Conservation (phyloP, 1,140 invertebrate species). For the Bombus haemorrhoidalis region DNA sequence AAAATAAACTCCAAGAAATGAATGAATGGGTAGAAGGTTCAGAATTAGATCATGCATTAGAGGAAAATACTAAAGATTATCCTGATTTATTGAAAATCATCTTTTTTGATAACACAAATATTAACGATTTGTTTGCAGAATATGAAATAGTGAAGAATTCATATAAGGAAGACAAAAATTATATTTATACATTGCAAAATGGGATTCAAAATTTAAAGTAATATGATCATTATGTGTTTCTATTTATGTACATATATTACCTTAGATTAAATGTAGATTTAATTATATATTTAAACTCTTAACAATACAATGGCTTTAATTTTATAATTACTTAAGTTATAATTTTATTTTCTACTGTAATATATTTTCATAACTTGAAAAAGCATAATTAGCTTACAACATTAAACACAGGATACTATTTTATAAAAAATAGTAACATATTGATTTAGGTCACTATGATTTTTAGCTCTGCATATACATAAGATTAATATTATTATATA, state of each 20-base stretch:
- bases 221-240: constrained; percentile 25
- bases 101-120: constrained; percentile 51
- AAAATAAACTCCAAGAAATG: constrained; percentile 68
- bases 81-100: constrained; percentile 73
- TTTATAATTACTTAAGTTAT: background rate
- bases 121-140: constrained; percentile 51
- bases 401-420: constrained; percentile 16
- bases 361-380: background rate
- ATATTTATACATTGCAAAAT: constrained; percentile 69
- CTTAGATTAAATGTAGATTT: background rate
- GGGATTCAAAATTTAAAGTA: constrained; percentile 75
- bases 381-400: background rate
- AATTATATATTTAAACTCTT: background rate
- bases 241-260: background rate
- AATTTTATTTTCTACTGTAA: background rate
- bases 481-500: constrained; percentile 15
- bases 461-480: background rate
- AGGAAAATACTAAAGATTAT: constrained; percentile 67
- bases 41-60: constrained; percentile 72
- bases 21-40: constrained; percentile 68
- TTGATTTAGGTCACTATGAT: background rate
- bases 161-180: constrained; percentile 71
- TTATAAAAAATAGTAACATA: background rate
- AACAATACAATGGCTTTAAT: background rate
- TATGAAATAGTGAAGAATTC: constrained; percentile 70